Evolutionary conservation across 2,888 invertebrate genomes (phyloP).

Genomic region (Callyntrura guangdongensis): DNA sequence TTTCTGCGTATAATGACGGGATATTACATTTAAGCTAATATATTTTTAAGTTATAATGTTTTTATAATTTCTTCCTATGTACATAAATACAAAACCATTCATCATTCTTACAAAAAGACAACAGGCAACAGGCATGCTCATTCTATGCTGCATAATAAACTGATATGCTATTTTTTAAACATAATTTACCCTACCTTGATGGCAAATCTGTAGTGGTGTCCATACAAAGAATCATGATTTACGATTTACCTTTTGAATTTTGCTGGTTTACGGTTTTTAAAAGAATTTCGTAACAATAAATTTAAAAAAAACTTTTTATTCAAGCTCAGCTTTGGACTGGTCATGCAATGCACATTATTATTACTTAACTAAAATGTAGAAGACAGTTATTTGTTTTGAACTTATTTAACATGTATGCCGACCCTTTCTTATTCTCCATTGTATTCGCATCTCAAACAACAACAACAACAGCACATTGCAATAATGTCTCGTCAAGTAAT

Average conservation of each 20-base stretch:
- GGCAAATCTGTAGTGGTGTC: too few species aligned
- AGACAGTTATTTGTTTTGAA: too few species aligned
- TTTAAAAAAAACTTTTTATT: conserved; percentile 1
- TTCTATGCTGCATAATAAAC: too few species aligned
- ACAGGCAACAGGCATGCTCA: too few species aligned
- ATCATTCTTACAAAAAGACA: too few species aligned
- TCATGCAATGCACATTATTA: background rate
- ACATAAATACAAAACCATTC: too few species aligned
- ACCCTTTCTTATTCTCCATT: conserved; percentile 36
- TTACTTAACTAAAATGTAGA: too few species aligned
- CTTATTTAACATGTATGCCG: too few species aligned
- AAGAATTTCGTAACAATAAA: conserved; percentile 40
- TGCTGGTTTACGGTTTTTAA: background rate
- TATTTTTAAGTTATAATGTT: background rate
- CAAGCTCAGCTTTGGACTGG: conserved; percentile 18
- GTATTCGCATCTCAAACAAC: background rate
- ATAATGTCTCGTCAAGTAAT: conserved; percentile 64
- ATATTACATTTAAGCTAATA: background rate
- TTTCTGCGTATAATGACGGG: too few species aligned
- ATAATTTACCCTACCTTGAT: too few species aligned
- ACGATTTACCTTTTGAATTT: background rate
- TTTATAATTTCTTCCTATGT: background rate
- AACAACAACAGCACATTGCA: conserved; percentile 6
- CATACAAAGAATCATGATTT: too few species aligned
- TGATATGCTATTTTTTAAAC: too few species aligned